Conservation (phyloP, 1,140 invertebrate genomes). For the Oryctes rhinoceros region DNA sequence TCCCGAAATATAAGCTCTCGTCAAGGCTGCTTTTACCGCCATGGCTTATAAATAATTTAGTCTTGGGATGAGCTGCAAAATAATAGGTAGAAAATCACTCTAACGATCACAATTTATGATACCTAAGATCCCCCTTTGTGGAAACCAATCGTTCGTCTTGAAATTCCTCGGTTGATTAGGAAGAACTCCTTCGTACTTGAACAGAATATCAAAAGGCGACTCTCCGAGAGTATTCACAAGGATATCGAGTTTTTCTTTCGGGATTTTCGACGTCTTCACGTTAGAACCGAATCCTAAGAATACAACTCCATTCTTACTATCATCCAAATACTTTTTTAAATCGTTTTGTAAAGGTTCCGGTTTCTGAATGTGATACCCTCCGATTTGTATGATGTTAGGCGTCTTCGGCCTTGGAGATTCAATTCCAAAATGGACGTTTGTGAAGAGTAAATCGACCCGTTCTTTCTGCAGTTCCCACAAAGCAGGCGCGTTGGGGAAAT, state of each 20-base stretch:
- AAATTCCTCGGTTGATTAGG: conserved; percentile 40
- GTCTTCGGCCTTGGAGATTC: conserved; percentile 54
- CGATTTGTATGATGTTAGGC: conserved; percentile 59
- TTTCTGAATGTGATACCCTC: conserved; percentile 54
- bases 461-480: conserved; percentile 62
- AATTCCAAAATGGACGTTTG: conserved; percentile 59
- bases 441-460: conserved; percentile 55
- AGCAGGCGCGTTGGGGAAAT: conserved; percentile 59
- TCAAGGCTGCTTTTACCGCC: not conserved
- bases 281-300: conserved; percentile 22
- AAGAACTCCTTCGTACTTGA: conserved; percentile 3
- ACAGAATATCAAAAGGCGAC: not conserved
- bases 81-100: not conserved
- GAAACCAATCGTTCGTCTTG: conserved; percentile 42
- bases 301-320: not conserved
- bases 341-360: conserved; percentile 53
- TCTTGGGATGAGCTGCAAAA: not conserved
- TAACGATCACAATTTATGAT: not conserved
- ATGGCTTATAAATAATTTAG: not conserved
- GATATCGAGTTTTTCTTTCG: not conserved
- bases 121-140: conserved; percentile 42
- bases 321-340: conserved; percentile 15
- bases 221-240: not conserved
- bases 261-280: not conserved
- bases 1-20: conserved; percentile 5